Evolutionary conservation across 2,797 vertebrate genomes (phyloP), one percentile per base, ranked within the genome.

Genomic region (Decapterus maruadsi): DNA sequence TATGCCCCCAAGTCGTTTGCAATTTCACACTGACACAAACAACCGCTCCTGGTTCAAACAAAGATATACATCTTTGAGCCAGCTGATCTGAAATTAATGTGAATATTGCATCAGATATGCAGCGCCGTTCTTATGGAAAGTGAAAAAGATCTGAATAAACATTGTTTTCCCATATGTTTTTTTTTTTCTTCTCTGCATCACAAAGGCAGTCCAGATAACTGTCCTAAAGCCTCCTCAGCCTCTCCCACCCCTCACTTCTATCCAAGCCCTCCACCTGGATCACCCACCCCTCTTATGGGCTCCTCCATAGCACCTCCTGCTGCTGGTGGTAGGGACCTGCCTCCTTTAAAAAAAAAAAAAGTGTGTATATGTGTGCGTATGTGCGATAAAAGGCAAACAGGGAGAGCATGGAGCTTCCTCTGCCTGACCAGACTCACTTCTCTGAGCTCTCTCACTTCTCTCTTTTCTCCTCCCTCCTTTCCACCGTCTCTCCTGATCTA

Each of bases 1-100:
- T 90, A 93, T 92, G 92, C 91, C 93, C 93, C 73, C 77, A 89
- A 94, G 94, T 94, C 90, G 82, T 93, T 93, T 90, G 88, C 87
- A 80, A 91, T 93, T 94, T 92, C 82, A 84, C 89, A 88, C 84
- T 40, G 90, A 88, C 87, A 94, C 91, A 95, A 94, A 95, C 93
- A 95, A 90, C 68, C 54, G 72, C 85, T 89, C 74, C 84, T 89
- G 92, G 85, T 93, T 93, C 88, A 94, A 94, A 94, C 90, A 93
- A 60, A 90, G 90, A 93, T 90, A 90, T 71, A 80, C 78, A 87
- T 92, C 88, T 92, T 75, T 72, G 81, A 84, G 83, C 83, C 79
- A 88, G 85, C 75, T 87, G 83, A 84, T 86, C 87, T 85, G 68
- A 89, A 90, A 91, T 85, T 53, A 91, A 89, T 54, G 80, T 86